Evolutionary conservation across 1,140 invertebrate genomes (phyloP).

Genomic region (Ceratina calcarata): DNA sequence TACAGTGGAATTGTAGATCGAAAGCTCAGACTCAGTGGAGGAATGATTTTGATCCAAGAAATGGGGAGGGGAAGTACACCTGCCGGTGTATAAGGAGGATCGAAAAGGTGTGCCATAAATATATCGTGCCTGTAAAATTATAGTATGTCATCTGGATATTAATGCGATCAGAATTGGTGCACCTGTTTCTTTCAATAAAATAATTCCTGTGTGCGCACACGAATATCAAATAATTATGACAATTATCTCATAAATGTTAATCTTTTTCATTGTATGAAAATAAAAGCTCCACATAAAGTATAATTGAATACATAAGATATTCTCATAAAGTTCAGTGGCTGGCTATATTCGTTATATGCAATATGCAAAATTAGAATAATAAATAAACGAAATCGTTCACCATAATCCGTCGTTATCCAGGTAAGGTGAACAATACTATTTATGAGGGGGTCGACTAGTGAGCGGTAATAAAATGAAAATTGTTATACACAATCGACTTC

Average conservation of each 20-base stretch:
- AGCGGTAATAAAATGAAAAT: not conserved
- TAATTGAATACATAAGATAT: not conserved
- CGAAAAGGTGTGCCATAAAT: conserved; percentile 33
- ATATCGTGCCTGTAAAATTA: conserved; percentile 33
- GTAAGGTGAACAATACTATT: conserved; percentile 28
- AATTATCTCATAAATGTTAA: too few species aligned
- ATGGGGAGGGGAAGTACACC: conserved; percentile 31
- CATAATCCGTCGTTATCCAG: not conserved
- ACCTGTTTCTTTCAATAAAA: conserved; percentile 36
- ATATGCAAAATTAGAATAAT: not conserved
- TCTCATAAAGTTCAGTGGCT: not conserved
- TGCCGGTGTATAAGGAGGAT: conserved; percentile 23
- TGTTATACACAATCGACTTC: not conserved
- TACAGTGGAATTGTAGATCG: not conserved
- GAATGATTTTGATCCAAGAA: conserved; percentile 24
- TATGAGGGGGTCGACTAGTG: not conserved
- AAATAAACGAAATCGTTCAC: not conserved
- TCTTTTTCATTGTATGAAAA: not conserved
- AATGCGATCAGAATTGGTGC: conserved; percentile 20
- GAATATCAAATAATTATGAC: not conserved
- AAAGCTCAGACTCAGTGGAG: not conserved
- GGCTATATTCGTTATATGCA: too few species aligned
- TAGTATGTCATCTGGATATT: conserved; percentile 23
- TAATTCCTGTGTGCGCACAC: too few species aligned
- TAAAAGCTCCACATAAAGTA: not conserved